These are phyloP conservation scores for Tenthredo notha DNA, from an alignment of 2,888 invertebrate genomes.

Conservation along the genomic window DNA sequence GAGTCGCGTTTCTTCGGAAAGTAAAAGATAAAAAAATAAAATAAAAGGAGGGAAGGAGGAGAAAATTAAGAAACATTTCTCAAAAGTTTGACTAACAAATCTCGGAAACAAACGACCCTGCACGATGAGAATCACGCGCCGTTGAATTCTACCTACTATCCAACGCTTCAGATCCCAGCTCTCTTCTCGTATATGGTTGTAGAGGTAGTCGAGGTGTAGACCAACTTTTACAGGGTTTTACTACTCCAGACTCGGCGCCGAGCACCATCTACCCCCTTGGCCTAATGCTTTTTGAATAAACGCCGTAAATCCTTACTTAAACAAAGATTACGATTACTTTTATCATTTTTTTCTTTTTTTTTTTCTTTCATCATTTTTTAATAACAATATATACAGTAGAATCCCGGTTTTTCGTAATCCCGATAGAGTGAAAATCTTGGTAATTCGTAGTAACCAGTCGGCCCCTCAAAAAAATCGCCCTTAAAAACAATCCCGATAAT, in stretches of 20 bases:
- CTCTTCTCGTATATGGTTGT: background rate
- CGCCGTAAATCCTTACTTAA: conserved; percentile 50
- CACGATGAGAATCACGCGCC: conserved; percentile 1
- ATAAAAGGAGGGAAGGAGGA: background rate
- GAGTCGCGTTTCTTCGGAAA: background rate
- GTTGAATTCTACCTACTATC: conserved; percentile 30
- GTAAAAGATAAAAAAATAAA: conserved; percentile 24
- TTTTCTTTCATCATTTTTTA: too few relatives aligned
- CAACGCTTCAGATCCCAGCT: background rate
- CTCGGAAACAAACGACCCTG: conserved; percentile 48
- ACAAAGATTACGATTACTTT: conserved; percentile 44
- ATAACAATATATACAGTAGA: background rate
- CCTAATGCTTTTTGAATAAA: conserved; percentile 52
- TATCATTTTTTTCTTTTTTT: conserved; percentile 27
- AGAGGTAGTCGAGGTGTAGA: background rate
- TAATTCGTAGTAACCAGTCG: too few relatives aligned
- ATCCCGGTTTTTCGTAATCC: too few relatives aligned
- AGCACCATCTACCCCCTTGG: background rate
- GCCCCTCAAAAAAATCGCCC: too few relatives aligned
- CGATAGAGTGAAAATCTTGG: too few relatives aligned
- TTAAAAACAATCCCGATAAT: too few relatives aligned
- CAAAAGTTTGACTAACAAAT: conserved; percentile 50
- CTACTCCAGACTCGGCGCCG: conserved; percentile 7
- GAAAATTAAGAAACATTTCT: conserved; percentile 49
- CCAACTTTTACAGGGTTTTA: conserved; percentile 6